phyloP scores from a whole-genome alignment of 2,888 invertebrate species.

The Cryptus armator region DNA sequence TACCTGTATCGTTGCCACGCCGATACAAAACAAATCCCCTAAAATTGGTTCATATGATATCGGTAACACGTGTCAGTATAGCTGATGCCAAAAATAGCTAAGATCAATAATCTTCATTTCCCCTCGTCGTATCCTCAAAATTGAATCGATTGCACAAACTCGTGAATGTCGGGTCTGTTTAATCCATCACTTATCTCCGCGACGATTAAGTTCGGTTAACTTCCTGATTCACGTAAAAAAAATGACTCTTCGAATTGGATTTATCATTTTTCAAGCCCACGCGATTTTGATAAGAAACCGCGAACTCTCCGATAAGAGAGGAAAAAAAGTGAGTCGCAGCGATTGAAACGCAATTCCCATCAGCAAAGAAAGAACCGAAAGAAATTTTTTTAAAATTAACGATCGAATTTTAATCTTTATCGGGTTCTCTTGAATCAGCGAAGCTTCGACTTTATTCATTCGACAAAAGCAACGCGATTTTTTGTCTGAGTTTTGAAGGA shows the following conservation, averaged over 20 bases:
- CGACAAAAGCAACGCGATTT: not conserved
- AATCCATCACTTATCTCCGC: not conserved
- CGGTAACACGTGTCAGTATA: not conserved
- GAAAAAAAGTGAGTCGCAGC: slow-evolving; percentile 25
- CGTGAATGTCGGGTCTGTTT: not conserved
- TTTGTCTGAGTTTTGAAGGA: not conserved
- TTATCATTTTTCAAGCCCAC: slow-evolving; percentile 46
- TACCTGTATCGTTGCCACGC: not conserved
- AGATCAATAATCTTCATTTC: slow-evolving; percentile 5
- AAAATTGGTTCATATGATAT: not conserved
- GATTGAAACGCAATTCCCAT: slow-evolving; percentile 1
- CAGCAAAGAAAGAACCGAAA: not conserved
- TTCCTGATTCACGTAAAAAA: slow-evolving; percentile 34
- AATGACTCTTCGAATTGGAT: slow-evolving; percentile 20
- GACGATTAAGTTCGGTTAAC: not conserved
- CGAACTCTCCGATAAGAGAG: slow-evolving; percentile 35
- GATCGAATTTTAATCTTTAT: not conserved
- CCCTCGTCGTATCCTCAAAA: not conserved
- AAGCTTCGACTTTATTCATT: not conserved
- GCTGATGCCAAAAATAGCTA: not conserved
- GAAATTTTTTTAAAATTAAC: not conserved
- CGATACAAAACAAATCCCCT: not conserved
- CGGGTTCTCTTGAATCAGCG: slow-evolving; percentile 4
- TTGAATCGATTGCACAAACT: not conserved
- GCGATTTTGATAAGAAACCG: slow-evolving; percentile 56